Evolutionary conservation across 1,140 invertebrate species (phyloP), one percentile per base, ranked within the genome.

Genomic region (Fopius arisanus): DNA sequence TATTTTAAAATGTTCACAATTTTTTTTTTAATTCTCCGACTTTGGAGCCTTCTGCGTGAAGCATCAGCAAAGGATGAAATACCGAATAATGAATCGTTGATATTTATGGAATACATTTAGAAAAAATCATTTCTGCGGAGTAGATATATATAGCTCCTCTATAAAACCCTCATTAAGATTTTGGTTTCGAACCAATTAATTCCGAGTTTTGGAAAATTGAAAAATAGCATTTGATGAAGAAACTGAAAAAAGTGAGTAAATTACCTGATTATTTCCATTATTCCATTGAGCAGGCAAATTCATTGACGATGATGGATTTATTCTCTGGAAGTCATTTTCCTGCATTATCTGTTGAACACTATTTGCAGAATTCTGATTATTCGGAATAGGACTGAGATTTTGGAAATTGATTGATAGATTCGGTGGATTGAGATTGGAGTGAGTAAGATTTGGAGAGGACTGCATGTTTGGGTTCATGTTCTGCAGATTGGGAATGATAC

Each of bases 391-490:
- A 78, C 87, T 88, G 71, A 88, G 83, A 78, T 88, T 87, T 81
- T 88, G 86, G 73, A 88, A 88, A 78, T 88, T 88, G n/a, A 88
- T 72, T 6, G 86, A 87, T 62, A 88, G 78, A 75, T 87, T 88
- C 21, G 82, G 81, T 29, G 82, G 76, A 65, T 85, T 87, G n/a
- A 80, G 75, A 59, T 78, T 80, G 10, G 80, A 66, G 28, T 88
- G 82, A 41, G 84, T 80, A 70, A 86, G 79, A 73, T 88, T 88
- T 12, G 87, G 87, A 7, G 87, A 88, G 2, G 87, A 88, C 51
- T 88, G 87, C 86, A 88, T 88, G 76, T 88, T 88, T 41, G 87
- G 87, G 79, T 88, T 88, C 9, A 88, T 81, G 79, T 88, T 88
- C 71, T 88, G 87, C 67, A 88, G 79, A 83, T 88, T 88, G 63